Percentiles rank a stretch among this genome's conserved stretches.
phyloP scores from a whole-genome alignment of 2,888 invertebrate genomes.

The Troides oblongomaculatus region DNA sequence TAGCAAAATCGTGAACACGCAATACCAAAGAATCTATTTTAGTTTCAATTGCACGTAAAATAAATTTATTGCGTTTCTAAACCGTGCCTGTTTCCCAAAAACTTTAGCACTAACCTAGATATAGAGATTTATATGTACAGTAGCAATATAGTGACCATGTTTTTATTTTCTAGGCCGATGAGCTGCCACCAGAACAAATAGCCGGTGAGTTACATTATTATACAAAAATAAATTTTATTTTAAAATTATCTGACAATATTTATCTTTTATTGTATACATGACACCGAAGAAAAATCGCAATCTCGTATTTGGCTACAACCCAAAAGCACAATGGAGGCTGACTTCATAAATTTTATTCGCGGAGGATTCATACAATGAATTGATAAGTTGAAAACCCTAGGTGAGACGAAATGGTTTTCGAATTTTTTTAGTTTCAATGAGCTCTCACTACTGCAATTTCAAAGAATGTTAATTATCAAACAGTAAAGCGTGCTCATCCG shows the following conservation, averaged over 20 bases:
- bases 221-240: conserved; percentile 32
- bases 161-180: conserved; percentile 86
- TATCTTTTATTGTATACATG: conserved; percentile 28
- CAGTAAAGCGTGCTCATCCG: too few relatives aligned
- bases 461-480: too few relatives aligned
- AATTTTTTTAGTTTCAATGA: too few relatives aligned
- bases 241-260: conserved; percentile 35
- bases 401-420: conserved; percentile 52
- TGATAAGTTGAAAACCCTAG: conserved; percentile 50
- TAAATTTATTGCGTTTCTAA: conserved; percentile 63
- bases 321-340: conserved; percentile 57
- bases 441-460: too few relatives aligned
- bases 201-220: conserved; percentile 83
- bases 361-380: conserved; percentile 50
- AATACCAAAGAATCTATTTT: conserved; percentile 59
- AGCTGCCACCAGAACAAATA: conserved; percentile 94
- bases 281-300: conserved; percentile 47
- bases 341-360: conserved; percentile 58
- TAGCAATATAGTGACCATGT: conserved; percentile 24
- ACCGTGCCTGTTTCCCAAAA: conserved; percentile 46
- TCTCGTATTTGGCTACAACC: conserved; percentile 53
- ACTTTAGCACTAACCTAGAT: conserved; percentile 34
- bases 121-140: conserved; percentile 3
- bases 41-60: conserved; percentile 70
- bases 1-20: conserved; percentile 28